Conservation (phyloP, 2,888 invertebrate species). For the Meiosimyza decipiens region DNA sequence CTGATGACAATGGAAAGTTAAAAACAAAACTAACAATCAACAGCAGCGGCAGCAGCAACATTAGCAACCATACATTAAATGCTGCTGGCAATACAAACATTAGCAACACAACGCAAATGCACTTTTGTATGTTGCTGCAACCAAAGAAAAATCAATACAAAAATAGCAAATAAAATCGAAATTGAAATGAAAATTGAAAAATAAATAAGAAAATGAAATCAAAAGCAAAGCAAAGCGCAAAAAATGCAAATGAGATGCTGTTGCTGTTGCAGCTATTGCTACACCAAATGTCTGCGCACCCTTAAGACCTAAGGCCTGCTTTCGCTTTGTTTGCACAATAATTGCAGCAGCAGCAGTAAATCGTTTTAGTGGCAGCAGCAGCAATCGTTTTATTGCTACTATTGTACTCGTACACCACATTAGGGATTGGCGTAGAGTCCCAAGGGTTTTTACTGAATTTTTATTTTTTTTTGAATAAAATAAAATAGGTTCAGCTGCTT, state of each 20-base stretch:
- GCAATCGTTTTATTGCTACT: not conserved
- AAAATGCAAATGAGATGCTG: constrained; percentile 20
- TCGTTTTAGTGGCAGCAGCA: constrained; percentile 3
- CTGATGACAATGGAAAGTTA: constrained; percentile 12
- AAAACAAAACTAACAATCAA: not conserved
- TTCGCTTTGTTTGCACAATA: not conserved
- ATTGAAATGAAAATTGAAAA: constrained; percentile 13
- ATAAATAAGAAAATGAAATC: not conserved
- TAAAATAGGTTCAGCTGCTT: no score
- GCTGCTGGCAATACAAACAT: constrained; percentile 9
- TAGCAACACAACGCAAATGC: constrained; percentile 7
- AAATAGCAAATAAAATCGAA: constrained; percentile 7
- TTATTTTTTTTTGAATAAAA: no score
- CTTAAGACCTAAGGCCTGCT: not conserved
- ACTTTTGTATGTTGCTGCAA: not conserved
- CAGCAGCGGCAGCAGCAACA: constrained; percentile 4
- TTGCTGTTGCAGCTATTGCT: constrained; percentile 13
- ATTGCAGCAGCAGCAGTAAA: constrained; percentile 17
- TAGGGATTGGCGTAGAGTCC: no score
- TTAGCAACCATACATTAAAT: constrained; percentile 14
- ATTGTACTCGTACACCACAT: no score
- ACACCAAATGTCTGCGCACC: not conserved
- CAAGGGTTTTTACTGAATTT: no score
- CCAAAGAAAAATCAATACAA: constrained; percentile 2
- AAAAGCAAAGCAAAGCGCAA: constrained; percentile 1